A percentile compares a stretch with the other conserved stretches of the same genome.
Evolutionary conservation across 2,797 vertebrate genomes (phyloP).

Genomic region (Sardinella longiceps): DNA sequence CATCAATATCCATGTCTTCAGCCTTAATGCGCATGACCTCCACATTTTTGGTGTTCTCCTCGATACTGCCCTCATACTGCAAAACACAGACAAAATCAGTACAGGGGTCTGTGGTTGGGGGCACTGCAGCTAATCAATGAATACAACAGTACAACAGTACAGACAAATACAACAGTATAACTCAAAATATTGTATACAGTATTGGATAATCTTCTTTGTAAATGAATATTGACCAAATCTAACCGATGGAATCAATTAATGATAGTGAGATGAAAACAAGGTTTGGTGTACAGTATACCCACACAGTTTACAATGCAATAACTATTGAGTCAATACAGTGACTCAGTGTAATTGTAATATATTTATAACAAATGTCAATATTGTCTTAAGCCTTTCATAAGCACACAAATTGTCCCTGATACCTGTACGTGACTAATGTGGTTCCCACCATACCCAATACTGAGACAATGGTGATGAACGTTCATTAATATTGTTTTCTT

Average conservation of each 20-base stretch:
- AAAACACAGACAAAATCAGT: constrained; percentile 32
- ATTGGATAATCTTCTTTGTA: too few relatives aligned
- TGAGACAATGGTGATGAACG: background rate
- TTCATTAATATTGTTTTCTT: background rate
- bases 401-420: background rate
- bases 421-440: background rate
- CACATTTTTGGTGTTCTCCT: constrained; percentile 83
- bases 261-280: background rate
- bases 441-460: background rate
- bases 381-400: too few relatives aligned
- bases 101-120: background rate
- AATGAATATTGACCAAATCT: background rate
- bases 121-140: background rate
- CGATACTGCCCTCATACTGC: constrained; percentile 80
- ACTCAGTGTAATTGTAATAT: too few relatives aligned
- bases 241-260: background rate
- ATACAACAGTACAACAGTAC: too few relatives aligned
- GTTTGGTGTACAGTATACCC: too few relatives aligned
- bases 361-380: background rate
- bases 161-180: too few relatives aligned
- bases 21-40: constrained; percentile 87
- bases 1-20: constrained; percentile 77
- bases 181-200: background rate
- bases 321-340: too few relatives aligned
- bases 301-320: too few relatives aligned